Base-by-base conservation (phyloP, 2,113 vertebrate genomes). In the Prunella himalayana region DNA sequence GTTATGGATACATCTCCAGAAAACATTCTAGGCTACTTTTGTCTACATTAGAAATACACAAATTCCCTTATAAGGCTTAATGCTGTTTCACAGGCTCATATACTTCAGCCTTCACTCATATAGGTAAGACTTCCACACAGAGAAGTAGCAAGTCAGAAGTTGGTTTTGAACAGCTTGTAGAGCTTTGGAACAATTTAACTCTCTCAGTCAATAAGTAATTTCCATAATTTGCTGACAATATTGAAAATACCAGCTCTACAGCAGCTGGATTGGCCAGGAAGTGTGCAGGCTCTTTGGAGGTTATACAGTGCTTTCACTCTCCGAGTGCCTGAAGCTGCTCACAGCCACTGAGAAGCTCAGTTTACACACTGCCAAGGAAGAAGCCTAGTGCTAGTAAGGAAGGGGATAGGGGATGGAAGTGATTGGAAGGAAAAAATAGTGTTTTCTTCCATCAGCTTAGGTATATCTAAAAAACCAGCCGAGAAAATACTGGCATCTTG, bases 361-460 rank as follows among this genome's bases (percentile, higher is more conserved):
- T 9, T 37, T 17, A 28, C 23, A 30, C 0, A 0, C 31, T 49
- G 42, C 50, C 0, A 4, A 54, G 30, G 33, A 61, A 61, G 68
- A 65, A 57, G 15, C 21, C 41, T 24, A 14, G 14, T 37, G 37
- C n/a, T 60, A 69, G 45, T 24, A 77, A 81, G 23, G 28, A 47
- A 83, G 11, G 39, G 21, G 41, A 68, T 33, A 66, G 23, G 17
- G 47, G 14, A 59, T 66, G 21, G 35, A 39, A 66, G 13, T 15
- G 9, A 50, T 54, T 66, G 18, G n/a, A 71, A 65, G 9, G 18
- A 49, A 49, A 90, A 21, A 54, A 42, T 76, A 72, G 15, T 61
- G 24, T 31, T 88, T 82, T 13, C 13, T 85, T 92, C 21, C 28
- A 72, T n/a, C 50, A 49, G 13, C 56, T 78, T 21, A 75, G 14